These are phyloP conservation scores for Oreochromis aureus DNA, from an alignment of 2,113 vertebrate species.

Conservation along the genomic window DNA sequence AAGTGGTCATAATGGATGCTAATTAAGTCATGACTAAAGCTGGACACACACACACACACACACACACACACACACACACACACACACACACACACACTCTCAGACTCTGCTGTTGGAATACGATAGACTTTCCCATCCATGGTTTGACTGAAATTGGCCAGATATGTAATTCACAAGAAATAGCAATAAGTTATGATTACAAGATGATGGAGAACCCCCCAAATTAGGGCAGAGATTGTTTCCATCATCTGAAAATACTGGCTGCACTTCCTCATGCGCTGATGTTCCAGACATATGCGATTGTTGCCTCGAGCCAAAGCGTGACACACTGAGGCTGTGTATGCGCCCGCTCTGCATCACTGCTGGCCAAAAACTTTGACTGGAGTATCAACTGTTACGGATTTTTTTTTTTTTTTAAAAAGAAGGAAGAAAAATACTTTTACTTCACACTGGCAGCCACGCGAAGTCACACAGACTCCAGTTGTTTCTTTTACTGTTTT, in stretches of 20 bases:
- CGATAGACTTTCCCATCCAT: not conserved
- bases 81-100: not conserved
- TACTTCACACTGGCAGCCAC: not conserved
- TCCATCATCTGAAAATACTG: conserved; percentile 34
- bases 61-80: not conserved
- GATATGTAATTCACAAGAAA: conserved; percentile 16
- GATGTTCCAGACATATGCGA: conserved; percentile 42
- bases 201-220: conserved; percentile 32
- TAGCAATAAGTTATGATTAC: conserved; percentile 40
- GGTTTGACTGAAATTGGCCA: not conserved
- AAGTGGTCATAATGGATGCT: conserved; percentile 40
- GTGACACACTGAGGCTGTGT: not conserved
- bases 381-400: not conserved
- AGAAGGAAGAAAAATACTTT: not conserved
- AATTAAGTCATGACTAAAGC: conserved; percentile 31
- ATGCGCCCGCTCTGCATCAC: not conserved
- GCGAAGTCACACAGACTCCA: not conserved
- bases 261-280: not conserved
- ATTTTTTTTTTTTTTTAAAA: not conserved
- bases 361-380: not conserved
- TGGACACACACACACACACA: not conserved
- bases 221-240: conserved; percentile 20
- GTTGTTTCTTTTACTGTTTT: not conserved
- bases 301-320: not conserved
- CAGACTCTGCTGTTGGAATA: not conserved